Evolutionary conservation across 2,888 invertebrate genomes (phyloP), one percentile per base, ranked within the genome.

Genomic region (Orthosia gothica): DNA sequence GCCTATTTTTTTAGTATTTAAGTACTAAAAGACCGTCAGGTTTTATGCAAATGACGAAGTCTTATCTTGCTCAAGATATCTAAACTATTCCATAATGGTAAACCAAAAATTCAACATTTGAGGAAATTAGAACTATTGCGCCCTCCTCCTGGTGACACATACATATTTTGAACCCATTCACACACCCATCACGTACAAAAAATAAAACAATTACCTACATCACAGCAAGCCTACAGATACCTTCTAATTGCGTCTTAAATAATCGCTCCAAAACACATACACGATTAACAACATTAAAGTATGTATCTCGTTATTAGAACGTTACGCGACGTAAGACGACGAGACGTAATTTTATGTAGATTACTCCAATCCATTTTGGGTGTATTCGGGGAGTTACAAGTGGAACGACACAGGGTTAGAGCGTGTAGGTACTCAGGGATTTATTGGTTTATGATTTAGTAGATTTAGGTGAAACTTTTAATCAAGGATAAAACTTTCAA

Each of bases 261-360:
- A 81, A 81, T 72, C 52, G 50, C 45, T 65, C 26, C 81, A 62
- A 52, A 65, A 78, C 79, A 82, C 86, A 86, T 86, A n/a, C 77
- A 20, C 79, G 78, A 78, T 83, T 85, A 86, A 87, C 81, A 70
- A 73, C 74, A 69, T 87, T 87, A 87, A 85, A 85, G 83, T 83
- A 86, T 80, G 81, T 86, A 87, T 81, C 76, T 86, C 62, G 68
- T 68, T 83, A 86, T 86, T 83, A 81, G 66, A 74, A 68, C 72
- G 77, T 81, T 82, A 61, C 72, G 74, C 74, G 81, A 68, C 55
- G 59, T 59, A 65, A 79, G 71, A 74, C 71, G 74, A 73, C 61
- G 49, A 69, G 55, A 55, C 23, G 66, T 86, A 87, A 86, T 87
- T 86, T 86, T 82, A 86, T 86, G 88, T 76, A 86, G 76, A 87